phyloP scores from a whole-genome alignment of 2,888 invertebrate species.

The Argyra leucocephala region DNA sequence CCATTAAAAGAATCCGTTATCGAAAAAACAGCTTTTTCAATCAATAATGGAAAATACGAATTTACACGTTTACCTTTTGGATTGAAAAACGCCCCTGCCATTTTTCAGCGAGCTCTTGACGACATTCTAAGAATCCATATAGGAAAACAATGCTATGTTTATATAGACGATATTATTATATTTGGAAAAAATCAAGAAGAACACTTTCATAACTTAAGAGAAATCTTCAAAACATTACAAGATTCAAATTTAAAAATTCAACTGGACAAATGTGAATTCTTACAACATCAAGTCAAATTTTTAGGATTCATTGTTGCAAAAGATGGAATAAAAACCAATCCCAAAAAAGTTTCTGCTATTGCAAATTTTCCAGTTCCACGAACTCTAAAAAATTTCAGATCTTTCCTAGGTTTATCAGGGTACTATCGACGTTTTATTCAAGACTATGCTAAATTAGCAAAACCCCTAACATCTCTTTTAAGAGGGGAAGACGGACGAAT shows the following conservation, averaged over 20 bases:
- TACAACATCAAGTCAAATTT: conserved; percentile 19
- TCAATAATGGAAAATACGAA: conserved; percentile 19
- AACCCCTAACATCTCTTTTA: too few relatives aligned
- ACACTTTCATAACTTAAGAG: conserved; percentile 16
- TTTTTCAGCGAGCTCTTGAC: conserved; percentile 22
- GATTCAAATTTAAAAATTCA: conserved; percentile 19
- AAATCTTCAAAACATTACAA: conserved; percentile 15
- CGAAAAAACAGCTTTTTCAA: too few relatives aligned
- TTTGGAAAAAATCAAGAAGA: conserved; percentile 20
- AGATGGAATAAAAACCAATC: too few relatives aligned
- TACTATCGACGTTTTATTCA: too few relatives aligned
- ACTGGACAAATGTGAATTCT: conserved; percentile 21
- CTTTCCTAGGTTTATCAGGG: too few relatives aligned
- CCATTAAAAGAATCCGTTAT: too few relatives aligned
- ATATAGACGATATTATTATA: conserved; percentile 20
- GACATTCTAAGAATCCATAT: conserved; percentile 19
- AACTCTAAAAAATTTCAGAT: too few relatives aligned
- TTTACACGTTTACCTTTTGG: conserved; percentile 20
- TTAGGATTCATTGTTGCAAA: conserved; percentile 9
- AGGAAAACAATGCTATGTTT: conserved; percentile 18
- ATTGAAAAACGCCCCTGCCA: conserved; percentile 19
- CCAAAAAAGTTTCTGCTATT: too few relatives aligned
- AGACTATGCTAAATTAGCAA: too few relatives aligned
- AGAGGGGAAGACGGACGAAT: too few relatives aligned
- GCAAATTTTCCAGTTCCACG: too few relatives aligned